These are phyloP conservation scores for Notospermus geniculatus DNA, from an alignment of 1,140 invertebrate genomes.

Conservation along the genomic window DNA sequence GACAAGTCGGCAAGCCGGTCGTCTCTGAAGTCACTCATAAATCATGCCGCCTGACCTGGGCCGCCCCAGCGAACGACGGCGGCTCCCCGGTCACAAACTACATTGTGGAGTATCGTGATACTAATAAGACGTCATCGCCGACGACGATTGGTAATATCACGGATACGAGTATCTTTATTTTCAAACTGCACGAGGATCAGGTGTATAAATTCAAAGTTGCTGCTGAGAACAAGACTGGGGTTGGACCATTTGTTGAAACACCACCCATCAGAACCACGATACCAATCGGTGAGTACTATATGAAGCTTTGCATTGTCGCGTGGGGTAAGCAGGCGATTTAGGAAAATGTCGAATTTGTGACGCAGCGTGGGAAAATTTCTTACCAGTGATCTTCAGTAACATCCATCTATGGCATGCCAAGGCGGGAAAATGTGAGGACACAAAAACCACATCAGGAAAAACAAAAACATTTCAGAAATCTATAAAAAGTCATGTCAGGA, in stretches of 20 bases:
- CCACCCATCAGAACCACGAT: constrained; percentile 88
- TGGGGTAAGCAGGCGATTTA: too few relatives aligned
- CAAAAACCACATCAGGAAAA: too few relatives aligned
- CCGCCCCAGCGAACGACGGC: constrained; percentile 82
- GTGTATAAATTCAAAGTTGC: constrained; percentile 94
- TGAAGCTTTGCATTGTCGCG: too few relatives aligned
- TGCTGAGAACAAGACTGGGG: constrained; percentile 87
- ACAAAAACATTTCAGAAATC: too few relatives aligned
- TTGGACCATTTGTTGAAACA: constrained; percentile 86
- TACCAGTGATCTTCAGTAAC: too few relatives aligned
- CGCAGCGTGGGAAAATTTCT: too few relatives aligned
- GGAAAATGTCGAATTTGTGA: too few relatives aligned
- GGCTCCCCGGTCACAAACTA: constrained; percentile 95
- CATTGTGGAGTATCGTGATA: constrained; percentile 88
- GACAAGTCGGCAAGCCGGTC: constrained; percentile 73
- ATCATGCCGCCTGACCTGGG: constrained; percentile 89
- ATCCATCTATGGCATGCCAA: too few relatives aligned
- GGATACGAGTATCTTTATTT: constrained; percentile 80
- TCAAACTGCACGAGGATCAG: constrained; percentile 83
- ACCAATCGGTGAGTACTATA: constrained; percentile 72
- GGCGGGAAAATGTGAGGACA: too few relatives aligned
- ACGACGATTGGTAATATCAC: constrained; percentile 26
- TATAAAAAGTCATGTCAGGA: too few relatives aligned
- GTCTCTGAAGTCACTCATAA: constrained; percentile 89
- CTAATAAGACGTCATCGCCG: constrained; percentile 78